Evolutionary conservation across 1,140 invertebrate genomes (phyloP).

Genomic region (Nymphalis io): DNA sequence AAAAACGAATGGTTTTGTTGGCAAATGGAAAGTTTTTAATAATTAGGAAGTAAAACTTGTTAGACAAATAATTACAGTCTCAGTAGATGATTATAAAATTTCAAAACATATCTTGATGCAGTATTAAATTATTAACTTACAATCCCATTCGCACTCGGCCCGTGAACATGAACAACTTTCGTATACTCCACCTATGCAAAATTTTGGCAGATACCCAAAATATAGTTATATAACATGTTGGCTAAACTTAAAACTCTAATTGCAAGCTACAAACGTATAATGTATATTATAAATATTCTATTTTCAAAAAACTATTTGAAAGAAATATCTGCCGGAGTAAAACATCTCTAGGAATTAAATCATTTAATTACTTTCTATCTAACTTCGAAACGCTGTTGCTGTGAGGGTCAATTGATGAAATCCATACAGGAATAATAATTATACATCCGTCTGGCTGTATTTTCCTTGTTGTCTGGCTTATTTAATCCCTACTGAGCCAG

Average conservation of each 20-base stretch:
- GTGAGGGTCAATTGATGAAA: constrained; percentile 36
- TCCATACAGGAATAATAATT: constrained; percentile 33
- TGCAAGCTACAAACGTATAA: not conserved
- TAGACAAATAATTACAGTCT: not conserved
- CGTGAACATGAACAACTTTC: constrained; percentile 23
- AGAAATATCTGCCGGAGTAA: not conserved
- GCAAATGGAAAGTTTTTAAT: no score
- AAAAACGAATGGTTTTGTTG: no score
- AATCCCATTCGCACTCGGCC: constrained; percentile 17
- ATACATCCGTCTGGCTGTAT: constrained; percentile 31
- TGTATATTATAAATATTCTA: not conserved
- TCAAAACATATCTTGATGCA: not conserved
- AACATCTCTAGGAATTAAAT: not conserved
- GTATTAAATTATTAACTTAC: not conserved
- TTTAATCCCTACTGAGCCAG: constrained; percentile 10
- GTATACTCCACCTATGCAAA: constrained; percentile 24
- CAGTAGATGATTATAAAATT: not conserved
- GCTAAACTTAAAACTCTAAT: constrained; percentile 20
- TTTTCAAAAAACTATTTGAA: not conserved
- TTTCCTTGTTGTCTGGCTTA: constrained; percentile 42
- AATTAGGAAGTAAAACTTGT: no score
- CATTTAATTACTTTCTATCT: constrained; percentile 5
- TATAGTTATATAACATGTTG: constrained; percentile 26
- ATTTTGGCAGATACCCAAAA: constrained; percentile 28
- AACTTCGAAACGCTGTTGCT: not conserved